Evolutionary conservation across 2,113 vertebrate species (phyloP).

Genomic region (Grallaria varia): DNA sequence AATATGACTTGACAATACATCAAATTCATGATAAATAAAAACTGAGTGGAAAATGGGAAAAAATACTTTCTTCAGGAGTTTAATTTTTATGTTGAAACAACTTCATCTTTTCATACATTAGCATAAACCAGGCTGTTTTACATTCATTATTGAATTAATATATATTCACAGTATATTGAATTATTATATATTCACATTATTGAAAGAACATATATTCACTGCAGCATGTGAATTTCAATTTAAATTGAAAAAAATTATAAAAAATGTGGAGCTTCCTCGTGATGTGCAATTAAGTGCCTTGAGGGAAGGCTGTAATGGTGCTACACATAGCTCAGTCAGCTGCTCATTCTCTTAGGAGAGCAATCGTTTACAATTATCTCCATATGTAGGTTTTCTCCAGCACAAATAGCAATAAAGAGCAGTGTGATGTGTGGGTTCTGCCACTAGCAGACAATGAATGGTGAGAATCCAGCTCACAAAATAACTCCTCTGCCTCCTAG

Average conservation of each 20-base stretch:
- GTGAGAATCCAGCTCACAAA: constrained; percentile 9
- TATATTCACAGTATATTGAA: not conserved
- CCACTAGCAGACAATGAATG: not conserved
- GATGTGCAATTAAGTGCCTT: not conserved
- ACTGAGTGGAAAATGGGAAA: not conserved
- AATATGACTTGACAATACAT: not conserved
- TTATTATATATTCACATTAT: not conserved
- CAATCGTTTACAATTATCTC: not conserved
- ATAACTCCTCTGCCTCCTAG: constrained; percentile 18
- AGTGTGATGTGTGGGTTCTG: constrained; percentile 2
- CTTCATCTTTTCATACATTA: not conserved
- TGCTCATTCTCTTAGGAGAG: not conserved
- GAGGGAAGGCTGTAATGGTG: not conserved
- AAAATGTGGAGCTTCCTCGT: not conserved
- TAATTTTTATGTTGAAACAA: not conserved
- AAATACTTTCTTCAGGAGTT: not conserved
- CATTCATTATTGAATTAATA: not conserved
- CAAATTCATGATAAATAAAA: not conserved
- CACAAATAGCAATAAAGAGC: not conserved
- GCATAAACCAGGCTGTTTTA: not conserved
- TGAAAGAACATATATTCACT: not conserved
- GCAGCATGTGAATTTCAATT: not conserved
- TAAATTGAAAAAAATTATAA: not conserved
- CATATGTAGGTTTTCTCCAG: not conserved
- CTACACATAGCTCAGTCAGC: not conserved